These are phyloP conservation scores for Pangasius djambal DNA, from an alignment of 2,797 vertebrate genomes.

Conservation along the genomic window DNA sequence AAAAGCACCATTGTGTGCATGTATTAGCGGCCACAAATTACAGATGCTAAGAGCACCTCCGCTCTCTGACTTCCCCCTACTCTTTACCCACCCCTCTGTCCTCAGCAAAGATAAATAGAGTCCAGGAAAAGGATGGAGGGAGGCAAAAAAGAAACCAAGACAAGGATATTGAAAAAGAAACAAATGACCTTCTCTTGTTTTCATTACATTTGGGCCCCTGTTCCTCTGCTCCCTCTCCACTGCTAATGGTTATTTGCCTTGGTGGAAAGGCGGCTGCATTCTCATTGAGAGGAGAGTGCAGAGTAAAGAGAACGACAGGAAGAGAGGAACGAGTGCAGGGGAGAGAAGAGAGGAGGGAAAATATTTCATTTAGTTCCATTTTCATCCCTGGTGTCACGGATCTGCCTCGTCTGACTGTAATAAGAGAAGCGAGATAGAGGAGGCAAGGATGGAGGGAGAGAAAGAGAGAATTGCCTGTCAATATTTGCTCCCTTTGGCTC, in stretches of 20 bases:
- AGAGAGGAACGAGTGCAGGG: slow-evolving; percentile 36
- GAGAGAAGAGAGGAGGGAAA: slow-evolving; percentile 53
- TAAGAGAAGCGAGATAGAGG: slow-evolving; percentile 61
- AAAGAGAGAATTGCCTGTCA: slow-evolving; percentile 77
- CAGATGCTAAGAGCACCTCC: slow-evolving; percentile 66
- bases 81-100: slow-evolving; percentile 46
- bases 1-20: slow-evolving; percentile 66
- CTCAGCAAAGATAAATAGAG: slow-evolving; percentile 75
- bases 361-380: slow-evolving; percentile 78
- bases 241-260: slow-evolving; percentile 84
- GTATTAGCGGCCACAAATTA: slow-evolving; percentile 68
- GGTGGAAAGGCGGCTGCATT: slow-evolving; percentile 80
- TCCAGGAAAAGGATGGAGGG: slow-evolving; percentile 68
- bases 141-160: slow-evolving; percentile 44
- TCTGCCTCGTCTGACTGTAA: slow-evolving; percentile 72
- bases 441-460: slow-evolving; percentile 32
- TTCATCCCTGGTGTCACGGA: slow-evolving; percentile 72
- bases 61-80: slow-evolving; percentile 41
- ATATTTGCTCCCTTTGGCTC: slow-evolving; percentile 80
- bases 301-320: slow-evolving; percentile 47
- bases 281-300: slow-evolving; percentile 71
- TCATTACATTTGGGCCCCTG: slow-evolving; percentile 68
- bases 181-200: slow-evolving; percentile 81
- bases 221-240: slow-evolving; percentile 60
- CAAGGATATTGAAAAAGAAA: slow-evolving; percentile 77